Evolutionary conservation across 2,113 vertebrate genomes (phyloP).

Genomic region (Seriola quinqueradiata): DNA sequence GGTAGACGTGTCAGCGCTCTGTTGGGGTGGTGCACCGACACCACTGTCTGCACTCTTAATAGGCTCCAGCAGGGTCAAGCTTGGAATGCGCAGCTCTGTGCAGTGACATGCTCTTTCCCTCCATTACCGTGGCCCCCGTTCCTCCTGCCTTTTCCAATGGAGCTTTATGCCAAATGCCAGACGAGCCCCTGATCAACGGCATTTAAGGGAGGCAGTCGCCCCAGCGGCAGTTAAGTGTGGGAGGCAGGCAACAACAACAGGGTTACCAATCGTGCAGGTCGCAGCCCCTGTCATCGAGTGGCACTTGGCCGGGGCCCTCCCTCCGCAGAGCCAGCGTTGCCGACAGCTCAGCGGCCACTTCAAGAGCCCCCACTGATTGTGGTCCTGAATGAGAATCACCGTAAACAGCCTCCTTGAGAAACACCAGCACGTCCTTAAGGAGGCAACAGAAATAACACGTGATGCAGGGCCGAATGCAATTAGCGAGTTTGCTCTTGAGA

Average conservation of each 20-base stretch:
- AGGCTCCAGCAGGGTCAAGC: conserved; percentile 40
- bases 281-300: conserved; percentile 64
- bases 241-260: conserved; percentile 50
- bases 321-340: conserved; percentile 7
- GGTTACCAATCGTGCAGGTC: conserved; percentile 59
- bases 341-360: conserved; percentile 63
- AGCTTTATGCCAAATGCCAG: conserved; percentile 45
- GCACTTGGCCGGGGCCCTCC: conserved; percentile 42
- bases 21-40: conserved; percentile 14
- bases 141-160: conserved; percentile 52
- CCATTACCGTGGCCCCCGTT: conserved; percentile 20
- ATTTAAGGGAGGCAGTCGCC: conserved; percentile 50
- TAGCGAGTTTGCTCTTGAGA: conserved; percentile 66
- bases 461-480: conserved; percentile 59
- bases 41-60: conserved; percentile 45
- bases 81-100: conserved; percentile 33
- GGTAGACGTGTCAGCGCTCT: conserved; percentile 26
- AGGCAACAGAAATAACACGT: conserved; percentile 47
- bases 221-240: conserved; percentile 35
- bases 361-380: conserved; percentile 46
- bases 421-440: conserved; percentile 57
- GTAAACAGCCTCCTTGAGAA: conserved; percentile 64
- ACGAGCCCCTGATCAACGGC: conserved; percentile 62
- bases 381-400: conserved; percentile 74
- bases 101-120: conserved; percentile 32